phyloP scores from a whole-genome alignment of 2,888 invertebrate species.

The Deroplatys truncata region DNA sequence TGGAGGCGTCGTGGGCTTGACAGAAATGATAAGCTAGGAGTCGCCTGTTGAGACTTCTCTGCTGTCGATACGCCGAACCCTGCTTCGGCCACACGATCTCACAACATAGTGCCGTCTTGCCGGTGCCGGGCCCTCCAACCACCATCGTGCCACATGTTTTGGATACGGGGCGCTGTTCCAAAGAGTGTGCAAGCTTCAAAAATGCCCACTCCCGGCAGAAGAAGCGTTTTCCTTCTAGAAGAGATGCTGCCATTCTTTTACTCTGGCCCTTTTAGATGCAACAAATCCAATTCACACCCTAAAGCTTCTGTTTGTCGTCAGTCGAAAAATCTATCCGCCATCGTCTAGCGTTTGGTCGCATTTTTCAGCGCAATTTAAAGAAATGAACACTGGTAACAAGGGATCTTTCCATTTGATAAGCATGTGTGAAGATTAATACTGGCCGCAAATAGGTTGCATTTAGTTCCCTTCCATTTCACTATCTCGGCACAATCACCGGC shows the following conservation, averaged over 20 bases:
- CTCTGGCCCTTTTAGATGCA: neutral
- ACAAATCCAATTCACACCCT: neutral
- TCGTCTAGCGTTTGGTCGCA: slow-evolving; percentile 6
- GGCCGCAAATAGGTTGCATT: neutral
- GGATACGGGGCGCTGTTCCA: slow-evolving; percentile 80
- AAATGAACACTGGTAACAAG: neutral
- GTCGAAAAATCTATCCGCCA: neutral
- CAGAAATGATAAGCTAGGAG: slow-evolving; percentile 81
- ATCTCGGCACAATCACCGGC: neutral
- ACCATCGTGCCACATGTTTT: slow-evolving; percentile 87
- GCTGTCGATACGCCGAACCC: slow-evolving; percentile 63
- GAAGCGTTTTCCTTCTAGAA: slow-evolving; percentile 58
- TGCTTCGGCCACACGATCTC: slow-evolving; percentile 70
- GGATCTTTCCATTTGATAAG: slow-evolving; percentile 2
- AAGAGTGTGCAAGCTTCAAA: slow-evolving; percentile 84
- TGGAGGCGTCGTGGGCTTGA: slow-evolving; percentile 73
- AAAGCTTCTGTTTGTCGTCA: neutral
- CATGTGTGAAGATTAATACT: neutral
- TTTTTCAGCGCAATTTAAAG: neutral
- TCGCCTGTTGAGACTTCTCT: slow-evolving; percentile 68
- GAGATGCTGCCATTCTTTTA: slow-evolving; percentile 7
- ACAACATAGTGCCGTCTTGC: slow-evolving; percentile 86
- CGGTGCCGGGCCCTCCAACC: slow-evolving; percentile 88
- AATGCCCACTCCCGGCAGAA: slow-evolving; percentile 95
- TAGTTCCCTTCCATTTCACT: neutral